phyloP scores from a whole-genome alignment of 2,113 vertebrate genomes.

The Dasyprocta punctata region DNA sequence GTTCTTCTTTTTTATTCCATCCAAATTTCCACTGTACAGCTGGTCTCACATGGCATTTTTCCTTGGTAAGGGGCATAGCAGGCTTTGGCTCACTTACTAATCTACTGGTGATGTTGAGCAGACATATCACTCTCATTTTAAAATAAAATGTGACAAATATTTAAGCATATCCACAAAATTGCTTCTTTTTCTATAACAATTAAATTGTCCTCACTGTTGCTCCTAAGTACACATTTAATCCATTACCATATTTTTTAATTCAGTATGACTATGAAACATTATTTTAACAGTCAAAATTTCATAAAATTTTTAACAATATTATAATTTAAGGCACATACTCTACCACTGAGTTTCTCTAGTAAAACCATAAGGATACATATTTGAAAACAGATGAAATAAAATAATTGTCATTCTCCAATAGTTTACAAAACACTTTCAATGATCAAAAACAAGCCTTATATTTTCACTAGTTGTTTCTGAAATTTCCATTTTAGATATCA shows the following conservation, averaged over 20 bases:
- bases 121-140: not conserved
- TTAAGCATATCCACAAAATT: not conserved
- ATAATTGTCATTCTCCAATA: not conserved
- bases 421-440: not conserved
- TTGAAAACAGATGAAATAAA: not conserved
- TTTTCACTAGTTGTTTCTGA: not conserved
- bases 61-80: not conserved
- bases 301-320: not conserved
- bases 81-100: not conserved
- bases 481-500: conserved; percentile 19
- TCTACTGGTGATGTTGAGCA: not conserved
- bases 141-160: conserved; percentile 11
- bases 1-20: conserved; percentile 16
- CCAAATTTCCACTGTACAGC: not conserved
- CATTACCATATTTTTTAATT: not conserved
- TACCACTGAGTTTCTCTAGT: not conserved
- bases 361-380: not conserved
- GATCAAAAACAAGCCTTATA: not conserved
- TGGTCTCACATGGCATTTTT: conserved; percentile 3
- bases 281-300: not conserved
- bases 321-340: not conserved
- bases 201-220: not conserved
- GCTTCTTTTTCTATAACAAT: not conserved
- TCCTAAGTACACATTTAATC: conserved; percentile 38
- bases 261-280: not conserved